Base-by-base conservation (phyloP, 2,888 invertebrate species). In the Tetrapedia diversipes region DNA sequence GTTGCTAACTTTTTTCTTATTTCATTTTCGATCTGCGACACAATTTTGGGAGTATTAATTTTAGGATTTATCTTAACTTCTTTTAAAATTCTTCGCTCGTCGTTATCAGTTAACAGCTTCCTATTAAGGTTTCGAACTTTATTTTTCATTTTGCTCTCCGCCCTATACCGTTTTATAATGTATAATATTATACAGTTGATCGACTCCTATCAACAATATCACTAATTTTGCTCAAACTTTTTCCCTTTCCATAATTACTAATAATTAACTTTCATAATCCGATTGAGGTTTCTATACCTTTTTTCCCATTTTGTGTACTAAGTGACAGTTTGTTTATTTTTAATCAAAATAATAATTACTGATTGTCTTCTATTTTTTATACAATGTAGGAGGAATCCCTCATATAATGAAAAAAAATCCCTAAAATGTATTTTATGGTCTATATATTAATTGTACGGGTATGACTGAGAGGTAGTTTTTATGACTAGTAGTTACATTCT, bases 21-120 rank as follows among this genome's bases (percentile, higher is more conserved):
- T 34, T 60, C 16, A 34, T 34, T 60, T 60, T 60, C 60, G n/a
- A 60, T 2, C 24, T 47, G n/a, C 3, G 32, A 32, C 11, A 10
- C 22, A 34, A 47, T 14, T 47, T 60, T 47, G 3, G 16, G 22
- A 16, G n/a, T 34, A 47, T 22, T 34, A 47, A 47, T 45, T 34
- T 16, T 47, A 34, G 47, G 34, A 47, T 47, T 47, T 32, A 22
- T 22, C 34, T 47, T 24, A 6, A 60, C 11, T 34, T 47, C 19
- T 60, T 16, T 60, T 47, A 22, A 22, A 47, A 47, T 22, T 34
- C 16, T 16, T 22, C 60, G 19, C n/a, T 60, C 60, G 29, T 47
- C 60, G 8, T 19, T 16, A 19, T 60, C 60, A 34, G 7, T 60
- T 22, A 47, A 11, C 16, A 34, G 19, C 14, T 47, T 60, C 22